Evolutionary conservation across 2,113 vertebrate genomes (phyloP).

Genomic region (Brachyhypopomus occidentalis): DNA sequence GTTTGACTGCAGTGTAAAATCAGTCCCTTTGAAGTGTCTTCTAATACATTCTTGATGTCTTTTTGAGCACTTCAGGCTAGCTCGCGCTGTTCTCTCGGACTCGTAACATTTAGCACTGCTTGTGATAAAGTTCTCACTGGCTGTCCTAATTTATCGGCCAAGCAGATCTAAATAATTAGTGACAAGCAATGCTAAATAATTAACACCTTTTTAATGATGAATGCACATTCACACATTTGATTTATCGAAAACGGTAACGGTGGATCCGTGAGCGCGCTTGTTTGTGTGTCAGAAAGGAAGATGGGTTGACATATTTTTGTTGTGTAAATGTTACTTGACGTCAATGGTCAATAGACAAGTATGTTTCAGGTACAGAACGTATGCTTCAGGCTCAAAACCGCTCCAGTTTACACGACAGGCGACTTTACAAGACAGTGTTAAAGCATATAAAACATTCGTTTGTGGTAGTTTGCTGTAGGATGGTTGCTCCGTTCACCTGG

Average conservation of each 20-base stretch:
- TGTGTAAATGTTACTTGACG: constrained; percentile 26
- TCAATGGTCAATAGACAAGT: background rate
- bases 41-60: background rate
- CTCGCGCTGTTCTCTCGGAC: background rate
- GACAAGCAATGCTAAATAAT: constrained; percentile 32
- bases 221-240: constrained; percentile 35
- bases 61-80: background rate
- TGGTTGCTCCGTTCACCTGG: background rate
- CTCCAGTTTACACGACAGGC: too few species aligned
- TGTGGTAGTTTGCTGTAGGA: background rate
- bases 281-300: background rate
- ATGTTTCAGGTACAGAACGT: background rate
- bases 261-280: background rate
- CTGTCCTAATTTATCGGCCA: background rate
- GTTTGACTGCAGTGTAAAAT: background rate
- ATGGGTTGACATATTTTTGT: constrained; percentile 21
- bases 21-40: too few species aligned
- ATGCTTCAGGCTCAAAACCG: background rate
- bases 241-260: constrained; percentile 5
- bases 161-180: constrained; percentile 23
- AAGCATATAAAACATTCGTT: background rate
- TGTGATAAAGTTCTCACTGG: background rate
- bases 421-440: background rate
- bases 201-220: constrained; percentile 35
- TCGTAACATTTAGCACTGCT: background rate